Conservation (phyloP, 2,888 invertebrate genomes). For the Eupeodes luniger region DNA sequence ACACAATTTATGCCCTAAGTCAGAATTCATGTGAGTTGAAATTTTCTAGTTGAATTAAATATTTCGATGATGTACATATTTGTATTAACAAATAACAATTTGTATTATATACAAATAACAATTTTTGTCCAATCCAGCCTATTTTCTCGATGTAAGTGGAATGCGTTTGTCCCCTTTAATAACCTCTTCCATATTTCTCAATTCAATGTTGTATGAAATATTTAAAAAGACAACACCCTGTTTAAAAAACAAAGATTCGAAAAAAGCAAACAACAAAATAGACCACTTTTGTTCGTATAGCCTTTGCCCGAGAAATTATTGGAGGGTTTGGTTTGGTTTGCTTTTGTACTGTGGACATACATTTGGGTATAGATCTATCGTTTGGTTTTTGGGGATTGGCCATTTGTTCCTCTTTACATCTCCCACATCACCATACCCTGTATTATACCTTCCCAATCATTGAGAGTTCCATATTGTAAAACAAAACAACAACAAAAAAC, state of each 20-base stretch:
- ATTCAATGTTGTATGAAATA: too few species aligned
- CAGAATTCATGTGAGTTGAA: too few species aligned
- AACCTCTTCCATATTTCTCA: too few species aligned
- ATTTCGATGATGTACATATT: too few species aligned
- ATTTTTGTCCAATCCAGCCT: too few species aligned
- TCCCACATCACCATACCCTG: not conserved
- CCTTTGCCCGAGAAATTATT: conserved; percentile 69
- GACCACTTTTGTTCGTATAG: conserved; percentile 55
- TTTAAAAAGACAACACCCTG: conserved; percentile 9
- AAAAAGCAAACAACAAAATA: conserved; percentile 26
- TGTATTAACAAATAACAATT: too few species aligned
- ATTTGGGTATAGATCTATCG: conserved; percentile 66
- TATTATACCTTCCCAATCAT: not conserved
- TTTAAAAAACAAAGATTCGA: not conserved
- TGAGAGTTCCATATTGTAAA: not conserved
- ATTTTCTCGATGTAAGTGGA: too few species aligned
- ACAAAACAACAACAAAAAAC: not conserved
- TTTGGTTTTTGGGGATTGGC: conserved; percentile 71
- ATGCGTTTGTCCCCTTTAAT: too few species aligned
- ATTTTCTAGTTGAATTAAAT: too few species aligned
- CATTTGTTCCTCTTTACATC: not conserved
- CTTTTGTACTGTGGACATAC: conserved; percentile 64
- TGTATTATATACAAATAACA: too few species aligned
- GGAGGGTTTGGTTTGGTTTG: conserved; percentile 65
- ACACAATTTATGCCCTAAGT: too few species aligned